Evolutionary conservation across 2,113 vertebrate genomes (phyloP).

Genomic region (Chaenocephalus aceratus): DNA sequence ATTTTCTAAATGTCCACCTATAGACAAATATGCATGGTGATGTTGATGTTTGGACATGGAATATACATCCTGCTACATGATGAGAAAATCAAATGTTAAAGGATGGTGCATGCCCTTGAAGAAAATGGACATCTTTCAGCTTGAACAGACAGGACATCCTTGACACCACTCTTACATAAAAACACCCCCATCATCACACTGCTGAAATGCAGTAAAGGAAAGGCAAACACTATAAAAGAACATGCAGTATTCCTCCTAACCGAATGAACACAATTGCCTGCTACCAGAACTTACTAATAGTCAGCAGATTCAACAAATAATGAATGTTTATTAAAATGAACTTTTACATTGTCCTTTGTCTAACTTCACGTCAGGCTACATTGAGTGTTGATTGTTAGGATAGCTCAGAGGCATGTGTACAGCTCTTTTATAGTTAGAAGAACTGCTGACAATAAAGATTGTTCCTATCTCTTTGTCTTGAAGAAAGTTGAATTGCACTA

Average conservation of each 20-base stretch:
- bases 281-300: background rate
- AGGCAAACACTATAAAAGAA: background rate
- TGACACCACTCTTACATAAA: slow-evolving; percentile 13
- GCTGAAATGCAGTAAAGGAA: background rate
- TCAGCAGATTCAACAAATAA: background rate
- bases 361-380: background rate
- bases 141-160: slow-evolving; percentile 11
- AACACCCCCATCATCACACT: background rate
- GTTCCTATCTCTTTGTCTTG: background rate
- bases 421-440: background rate
- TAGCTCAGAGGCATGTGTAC: background rate
- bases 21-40: background rate
- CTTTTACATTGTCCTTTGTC: background rate
- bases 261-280: no score
- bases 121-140: slow-evolving; percentile 45
- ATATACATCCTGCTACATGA: slow-evolving; percentile 5
- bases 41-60: background rate
- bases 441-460: background rate
- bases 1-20: background rate
- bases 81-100: slow-evolving; percentile 6
- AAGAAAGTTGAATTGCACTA: background rate
- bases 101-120: slow-evolving; percentile 20
- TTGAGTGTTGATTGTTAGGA: background rate
- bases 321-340: background rate
- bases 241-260: background rate